Base-by-base conservation (phyloP, 2,888 invertebrate genomes). In the Parapristionchus giblindavisi region DNA sequence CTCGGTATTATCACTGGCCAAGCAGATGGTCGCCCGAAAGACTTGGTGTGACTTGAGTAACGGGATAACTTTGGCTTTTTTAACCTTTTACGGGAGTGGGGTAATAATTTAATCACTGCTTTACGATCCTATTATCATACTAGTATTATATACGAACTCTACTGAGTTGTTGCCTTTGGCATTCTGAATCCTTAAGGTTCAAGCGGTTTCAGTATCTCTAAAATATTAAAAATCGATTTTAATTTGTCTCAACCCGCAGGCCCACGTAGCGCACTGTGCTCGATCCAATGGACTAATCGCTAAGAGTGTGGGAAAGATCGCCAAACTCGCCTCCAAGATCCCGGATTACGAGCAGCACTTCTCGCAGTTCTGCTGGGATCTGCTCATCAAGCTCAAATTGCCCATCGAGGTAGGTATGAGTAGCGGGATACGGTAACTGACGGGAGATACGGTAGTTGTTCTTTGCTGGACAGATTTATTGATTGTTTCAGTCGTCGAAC, bases 331-430 rank as follows among this genome's bases (percentile, higher is more conserved):
- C 6, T 48, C 71, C 5, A 85, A 87, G 76, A 79, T 83, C 21
- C 80, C 85, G 1, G 85, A 87, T 52, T 68, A 82, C 40, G 87
- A 87, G 56, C 82, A 85, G 34, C 79, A 83, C 40, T 88, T 88
- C 75, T 83, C 82, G 40, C 81, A 83, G 43, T 88, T 87, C 71
- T 87, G 87, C 70, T 88, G 86, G 84, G 84, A 88, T 70, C 76
- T 88, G 3, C 78, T 88, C 24, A 75, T 88, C 29, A 82, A 83
- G 43, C 56, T 88, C 52, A 88, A 88, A 74, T 77, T 88, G 43
- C 70, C 80, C 1, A 76, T 74, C 17, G 70, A 78, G 72, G 83
- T 82, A 70, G 17, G 48, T 40, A 11, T 29, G 11, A 11, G 32
- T 61, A 38, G 14, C 1, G 48, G 27, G 21, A 43, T 43, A 65